A percentile compares a stretch with the other conserved stretches of the same genome.
These are phyloP conservation scores for Alosa sapidissima DNA, from an alignment of 2,797 vertebrate species.

Conservation along the genomic window DNA sequence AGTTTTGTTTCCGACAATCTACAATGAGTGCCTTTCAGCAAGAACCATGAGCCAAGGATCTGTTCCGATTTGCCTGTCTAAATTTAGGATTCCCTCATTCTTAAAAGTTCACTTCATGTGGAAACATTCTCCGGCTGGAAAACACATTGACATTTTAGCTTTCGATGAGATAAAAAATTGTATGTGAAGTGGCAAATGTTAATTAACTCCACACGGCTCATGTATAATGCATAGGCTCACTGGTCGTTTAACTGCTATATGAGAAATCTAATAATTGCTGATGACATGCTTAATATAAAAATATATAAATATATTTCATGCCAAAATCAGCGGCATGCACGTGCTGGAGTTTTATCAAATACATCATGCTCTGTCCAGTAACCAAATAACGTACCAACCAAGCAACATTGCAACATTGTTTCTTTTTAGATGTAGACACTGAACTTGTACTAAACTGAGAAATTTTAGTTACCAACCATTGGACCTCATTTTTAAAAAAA, in stretches of 20 bases:
- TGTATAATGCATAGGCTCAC: conserved; percentile 3
- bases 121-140: conserved; percentile 18
- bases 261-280: background rate
- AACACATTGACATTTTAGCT: conserved; percentile 24
- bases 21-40: conserved; percentile 7
- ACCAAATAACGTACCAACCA: background rate
- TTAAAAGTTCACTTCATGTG: conserved; percentile 21
- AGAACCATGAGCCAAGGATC: background rate
- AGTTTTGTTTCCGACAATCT: conserved; percentile 17
- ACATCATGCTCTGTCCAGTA: background rate
- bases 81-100: background rate
- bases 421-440: background rate
- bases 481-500: background rate
- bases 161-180: conserved; percentile 8
- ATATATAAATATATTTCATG: background rate
- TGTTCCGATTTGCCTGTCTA: conserved; percentile 8
- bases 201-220: background rate
- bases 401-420: background rate
- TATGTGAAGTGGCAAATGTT: conserved; percentile 16
- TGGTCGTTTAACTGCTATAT: background rate
- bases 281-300: background rate
- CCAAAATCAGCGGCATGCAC: background rate
- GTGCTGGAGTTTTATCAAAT: background rate
- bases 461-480: background rate
- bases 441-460: background rate